Conservation (phyloP, 2,113 vertebrate genomes). For the Hiodon alosoides region DNA sequence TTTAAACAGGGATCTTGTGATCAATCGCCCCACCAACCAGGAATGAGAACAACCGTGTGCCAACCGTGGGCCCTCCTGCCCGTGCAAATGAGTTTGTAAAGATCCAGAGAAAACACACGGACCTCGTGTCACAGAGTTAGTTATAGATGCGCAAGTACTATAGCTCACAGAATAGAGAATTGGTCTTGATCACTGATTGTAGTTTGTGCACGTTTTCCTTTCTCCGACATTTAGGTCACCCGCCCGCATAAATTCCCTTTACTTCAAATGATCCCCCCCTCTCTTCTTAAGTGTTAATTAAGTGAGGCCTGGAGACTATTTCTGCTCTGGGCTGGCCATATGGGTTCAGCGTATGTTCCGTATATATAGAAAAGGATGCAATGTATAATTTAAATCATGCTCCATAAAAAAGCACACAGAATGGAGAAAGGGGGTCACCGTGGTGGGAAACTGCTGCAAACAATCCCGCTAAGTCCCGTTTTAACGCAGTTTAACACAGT, state of each 20-base stretch:
- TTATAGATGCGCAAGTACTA: not conserved
- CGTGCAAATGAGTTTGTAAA: no score
- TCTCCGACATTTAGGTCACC: constrained; percentile 67
- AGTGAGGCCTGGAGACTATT: constrained; percentile 62
- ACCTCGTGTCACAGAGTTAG: no score
- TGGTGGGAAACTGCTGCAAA: not conserved
- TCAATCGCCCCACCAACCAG: no score
- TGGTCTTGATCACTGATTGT: not conserved
- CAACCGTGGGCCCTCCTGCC: no score
- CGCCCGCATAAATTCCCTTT: constrained; percentile 54
- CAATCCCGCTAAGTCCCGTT: not conserved
- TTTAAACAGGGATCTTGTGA: no score
- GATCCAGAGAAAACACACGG: no score
- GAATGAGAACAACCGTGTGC: no score
- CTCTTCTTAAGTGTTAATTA: constrained; percentile 75
- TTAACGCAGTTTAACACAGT: not conserved
- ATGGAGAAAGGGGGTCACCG: not conserved
- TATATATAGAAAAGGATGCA: constrained; percentile 57
- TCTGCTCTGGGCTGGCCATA: constrained; percentile 67
- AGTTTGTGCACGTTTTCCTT: not conserved
- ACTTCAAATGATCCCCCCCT: constrained; percentile 47
- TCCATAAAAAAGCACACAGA: constrained; percentile 5
- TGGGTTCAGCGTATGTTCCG: constrained; percentile 68
- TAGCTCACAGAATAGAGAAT: no score
- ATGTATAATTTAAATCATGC: constrained; percentile 66